phyloP scores from a whole-genome alignment of 2,888 invertebrate species.

The Beris chalybata region DNA sequence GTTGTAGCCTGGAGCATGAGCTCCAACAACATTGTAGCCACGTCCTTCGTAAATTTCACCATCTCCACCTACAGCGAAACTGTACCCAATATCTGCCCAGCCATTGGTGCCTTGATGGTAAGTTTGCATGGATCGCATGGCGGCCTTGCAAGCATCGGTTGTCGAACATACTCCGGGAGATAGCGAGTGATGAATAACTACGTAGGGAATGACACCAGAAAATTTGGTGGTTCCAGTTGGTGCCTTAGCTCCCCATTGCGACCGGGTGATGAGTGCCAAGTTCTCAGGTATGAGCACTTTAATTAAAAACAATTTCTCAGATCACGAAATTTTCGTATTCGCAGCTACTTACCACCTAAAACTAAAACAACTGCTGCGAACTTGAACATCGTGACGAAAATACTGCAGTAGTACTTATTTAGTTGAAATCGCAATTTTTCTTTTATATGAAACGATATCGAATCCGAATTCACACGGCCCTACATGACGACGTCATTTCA shows the following conservation, averaged over 20 bases:
- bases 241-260: constrained; percentile 63
- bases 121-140: constrained; percentile 67
- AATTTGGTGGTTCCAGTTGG: constrained; percentile 57
- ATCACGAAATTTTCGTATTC: background rate
- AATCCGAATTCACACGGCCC: too few species aligned
- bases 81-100: constrained; percentile 72
- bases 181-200: constrained; percentile 72
- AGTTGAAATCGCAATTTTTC: too few species aligned
- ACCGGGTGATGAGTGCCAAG: constrained; percentile 47
- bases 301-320: background rate
- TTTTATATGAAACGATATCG: too few species aligned
- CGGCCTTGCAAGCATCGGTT: constrained; percentile 58
- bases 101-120: constrained; percentile 62
- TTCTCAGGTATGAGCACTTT: constrained; percentile 1
- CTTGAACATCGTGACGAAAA: background rate
- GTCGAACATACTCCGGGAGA: constrained; percentile 64
- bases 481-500: too few species aligned
- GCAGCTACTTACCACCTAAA: background rate
- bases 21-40: constrained; percentile 69
- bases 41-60: constrained; percentile 71
- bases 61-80: constrained; percentile 75
- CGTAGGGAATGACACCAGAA: constrained; percentile 63
- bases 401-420: too few species aligned
- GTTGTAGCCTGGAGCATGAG: constrained; percentile 71
- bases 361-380: background rate